Evolutionary conservation across 2,113 vertebrate genomes (phyloP).

Genomic region (Erinaceus europaeus): DNA sequence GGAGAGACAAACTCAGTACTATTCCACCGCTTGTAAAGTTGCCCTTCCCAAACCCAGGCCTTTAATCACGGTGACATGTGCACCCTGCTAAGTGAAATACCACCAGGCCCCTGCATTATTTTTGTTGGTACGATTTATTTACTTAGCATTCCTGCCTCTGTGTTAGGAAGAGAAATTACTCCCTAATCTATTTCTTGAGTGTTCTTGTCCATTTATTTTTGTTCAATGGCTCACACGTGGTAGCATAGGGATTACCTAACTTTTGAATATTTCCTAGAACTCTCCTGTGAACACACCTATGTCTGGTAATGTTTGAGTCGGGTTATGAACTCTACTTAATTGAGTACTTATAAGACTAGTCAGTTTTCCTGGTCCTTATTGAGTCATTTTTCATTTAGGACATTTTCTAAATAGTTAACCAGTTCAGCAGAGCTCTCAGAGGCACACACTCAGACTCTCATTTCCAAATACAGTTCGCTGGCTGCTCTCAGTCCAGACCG

Average conservation of each 20-base stretch:
- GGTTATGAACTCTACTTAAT: neutral
- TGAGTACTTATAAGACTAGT: neutral
- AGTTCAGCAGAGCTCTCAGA: no score
- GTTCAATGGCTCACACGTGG: neutral
- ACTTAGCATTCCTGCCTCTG: neutral
- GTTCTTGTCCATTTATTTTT: neutral
- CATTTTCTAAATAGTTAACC: neutral
- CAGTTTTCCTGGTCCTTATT: neutral
- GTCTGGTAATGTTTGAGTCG: neutral
- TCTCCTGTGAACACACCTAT: neutral
- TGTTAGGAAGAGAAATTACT: neutral
- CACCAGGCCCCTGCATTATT: neutral
- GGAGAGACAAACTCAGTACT: no score
- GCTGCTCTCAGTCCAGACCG: neutral
- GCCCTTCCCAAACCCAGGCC: no score
- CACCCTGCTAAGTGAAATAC: no score
- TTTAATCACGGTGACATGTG: no score
- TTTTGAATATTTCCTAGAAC: constrained; percentile 9
- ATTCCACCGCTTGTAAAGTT: no score
- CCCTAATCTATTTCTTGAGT: neutral
- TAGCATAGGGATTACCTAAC: neutral
- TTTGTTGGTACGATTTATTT: constrained; percentile 8
- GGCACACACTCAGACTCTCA: neutral
- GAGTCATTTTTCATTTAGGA: neutral
- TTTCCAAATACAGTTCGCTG: neutral